Evolutionary conservation across 2,888 invertebrate genomes (phyloP).

Genomic region (Noctua comes): DNA sequence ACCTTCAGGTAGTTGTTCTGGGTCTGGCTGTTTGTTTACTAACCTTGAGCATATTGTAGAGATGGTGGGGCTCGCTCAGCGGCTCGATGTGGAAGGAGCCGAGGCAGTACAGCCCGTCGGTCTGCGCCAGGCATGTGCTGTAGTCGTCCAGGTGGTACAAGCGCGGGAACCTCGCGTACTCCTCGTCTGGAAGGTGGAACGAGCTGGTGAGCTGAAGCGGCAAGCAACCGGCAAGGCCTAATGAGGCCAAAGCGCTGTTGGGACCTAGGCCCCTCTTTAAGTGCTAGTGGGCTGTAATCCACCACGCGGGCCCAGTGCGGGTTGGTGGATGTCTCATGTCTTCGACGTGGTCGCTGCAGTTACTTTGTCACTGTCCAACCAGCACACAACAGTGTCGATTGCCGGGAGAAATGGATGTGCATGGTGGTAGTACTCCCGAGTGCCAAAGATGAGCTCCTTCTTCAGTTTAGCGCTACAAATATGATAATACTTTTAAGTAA

Average conservation of each 20-base stretch:
- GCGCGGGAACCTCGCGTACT: slow-evolving; percentile 77
- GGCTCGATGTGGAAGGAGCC: slow-evolving; percentile 77
- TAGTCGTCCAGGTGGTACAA: slow-evolving; percentile 83
- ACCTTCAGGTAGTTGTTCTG: not conserved
- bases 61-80: slow-evolving; percentile 63
- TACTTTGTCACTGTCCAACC: not conserved
- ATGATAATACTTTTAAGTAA: not conserved
- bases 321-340: not conserved
- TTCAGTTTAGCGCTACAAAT: not conserved
- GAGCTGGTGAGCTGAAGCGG: not conserved
- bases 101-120: slow-evolving; percentile 79
- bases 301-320: not conserved
- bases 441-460: not conserved
- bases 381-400: not conserved
- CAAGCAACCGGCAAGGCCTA: not conserved
- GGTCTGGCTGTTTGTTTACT: not conserved
- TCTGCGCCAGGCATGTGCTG: slow-evolving; percentile 74
- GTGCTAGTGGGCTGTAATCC: not conserved
- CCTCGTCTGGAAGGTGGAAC: slow-evolving; percentile 69
- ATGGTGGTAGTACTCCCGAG: not conserved
- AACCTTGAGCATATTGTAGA: slow-evolving; percentile 76
- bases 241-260: not conserved
- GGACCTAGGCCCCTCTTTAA: not conserved
- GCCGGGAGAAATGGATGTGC: not conserved
- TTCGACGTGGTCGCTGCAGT: not conserved